Base-by-base conservation (phyloP, 2,888 invertebrate species). In the Artemia sp. region DNA sequence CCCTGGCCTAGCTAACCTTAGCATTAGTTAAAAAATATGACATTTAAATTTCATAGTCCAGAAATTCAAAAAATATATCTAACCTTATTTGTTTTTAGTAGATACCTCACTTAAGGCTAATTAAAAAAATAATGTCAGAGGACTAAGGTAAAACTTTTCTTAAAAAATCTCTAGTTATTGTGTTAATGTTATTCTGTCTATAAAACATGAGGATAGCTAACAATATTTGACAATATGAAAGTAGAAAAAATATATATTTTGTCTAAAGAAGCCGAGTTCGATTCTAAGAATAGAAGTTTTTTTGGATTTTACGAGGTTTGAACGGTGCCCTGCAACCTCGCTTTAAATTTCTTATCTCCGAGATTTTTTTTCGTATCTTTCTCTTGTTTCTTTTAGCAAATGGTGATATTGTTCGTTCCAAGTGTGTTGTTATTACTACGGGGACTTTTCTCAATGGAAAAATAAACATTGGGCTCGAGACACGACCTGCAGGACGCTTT, bases 361-460 rank as follows among this genome's bases (percentile, higher is more conserved):
- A 38, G 67, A 19, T 67, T 12, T 67, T 3, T 67, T 19, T 51
- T 11, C 51, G 10, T 51, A 24, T n/a, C 24, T 58, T 51, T 51
- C 14, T 66, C 50, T 51, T 53, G 67, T 66, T 75, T n/a, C 50
- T 78, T 77, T 8, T 75, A 82, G 83, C 77, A 73, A 82, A 85
- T 77, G 86, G 87, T 4, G 80, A 80, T 14, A 77, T 79, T 74
- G 80, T 88, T 71, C 76, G 78, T 6, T 82, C 86, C 12, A 81
- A 83, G 70, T 79, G 85, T 66, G 88, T 92, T 9, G 83, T 93
- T 8, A 83, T 93, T 73, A 90, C 92, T 38, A 90, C 92, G 0
- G 92, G 92, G 5, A 93, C 92, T 1, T 93, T 93, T 80, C 81
- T 93, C 64, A 84, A 89, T 72, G 92, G 88, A 0, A 84, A 86